A percentile compares a stretch with the other conserved stretches of the same genome.
Conservation (phyloP, 2,888 invertebrate species). For the Orgyia antiqua region DNA sequence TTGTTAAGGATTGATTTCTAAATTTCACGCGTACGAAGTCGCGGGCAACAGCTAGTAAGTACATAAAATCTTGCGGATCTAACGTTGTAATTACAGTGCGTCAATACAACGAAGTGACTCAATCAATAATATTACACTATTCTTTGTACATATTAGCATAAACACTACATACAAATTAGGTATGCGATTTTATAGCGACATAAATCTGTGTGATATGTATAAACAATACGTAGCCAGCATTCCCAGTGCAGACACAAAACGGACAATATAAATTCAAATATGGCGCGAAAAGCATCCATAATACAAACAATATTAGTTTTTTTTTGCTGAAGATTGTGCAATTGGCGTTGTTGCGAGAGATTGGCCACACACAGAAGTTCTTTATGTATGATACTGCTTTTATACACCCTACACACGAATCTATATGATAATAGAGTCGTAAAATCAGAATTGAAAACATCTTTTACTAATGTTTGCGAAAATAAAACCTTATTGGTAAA, state of each 20-base stretch:
- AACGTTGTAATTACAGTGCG: too few relatives aligned
- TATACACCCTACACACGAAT: constrained; percentile 19
- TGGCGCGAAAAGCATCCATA: constrained; percentile 43
- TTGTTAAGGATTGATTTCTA: too few relatives aligned
- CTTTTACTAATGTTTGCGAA: constrained; percentile 41
- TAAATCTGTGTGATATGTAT: constrained; percentile 25
- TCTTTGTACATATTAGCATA: constrained; percentile 10
- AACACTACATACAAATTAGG: constrained; percentile 16
- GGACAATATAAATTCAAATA: constrained; percentile 49
- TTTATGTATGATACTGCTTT: constrained; percentile 16
- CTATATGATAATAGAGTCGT: constrained; percentile 42
- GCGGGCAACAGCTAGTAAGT: too few relatives aligned
- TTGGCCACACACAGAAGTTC: constrained; percentile 10
- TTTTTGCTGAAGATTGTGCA: constrained; percentile 27
- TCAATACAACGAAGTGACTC: constrained; percentile 9
- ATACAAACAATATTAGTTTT: constrained; percentile 46
- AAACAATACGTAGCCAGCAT: constrained; percentile 46
- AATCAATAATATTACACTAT: constrained; percentile 10
- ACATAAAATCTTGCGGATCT: too few relatives aligned
- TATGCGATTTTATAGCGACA: constrained; percentile 25
- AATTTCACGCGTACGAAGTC: too few relatives aligned
- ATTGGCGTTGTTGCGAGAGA: constrained; percentile 26
- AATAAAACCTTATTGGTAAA: constrained; percentile 39
- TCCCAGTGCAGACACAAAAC: constrained; percentile 41
- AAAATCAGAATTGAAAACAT: constrained; percentile 28